These are phyloP conservation scores for Beris chalybata DNA, from an alignment of 2,888 invertebrate genomes.

Conservation along the genomic window DNA sequence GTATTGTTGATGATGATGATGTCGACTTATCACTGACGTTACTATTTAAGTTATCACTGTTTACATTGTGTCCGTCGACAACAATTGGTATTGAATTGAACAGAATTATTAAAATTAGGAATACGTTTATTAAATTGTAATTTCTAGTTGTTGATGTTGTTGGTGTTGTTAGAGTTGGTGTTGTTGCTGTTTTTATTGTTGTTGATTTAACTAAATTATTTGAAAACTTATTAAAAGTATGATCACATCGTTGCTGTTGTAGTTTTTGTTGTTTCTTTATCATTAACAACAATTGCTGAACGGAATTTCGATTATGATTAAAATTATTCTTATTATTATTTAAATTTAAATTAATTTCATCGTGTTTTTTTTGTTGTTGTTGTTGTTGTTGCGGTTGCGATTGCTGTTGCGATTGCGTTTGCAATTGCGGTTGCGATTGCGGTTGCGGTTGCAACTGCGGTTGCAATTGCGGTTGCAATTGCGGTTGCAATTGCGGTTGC, in stretches of 20 bases:
- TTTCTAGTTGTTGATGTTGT: neutral
- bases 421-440: too few species aligned
- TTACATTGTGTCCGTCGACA: conserved; percentile 24
- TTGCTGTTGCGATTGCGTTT: neutral
- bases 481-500: too few species aligned
- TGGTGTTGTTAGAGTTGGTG: conserved; percentile 20
- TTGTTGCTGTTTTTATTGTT: conserved; percentile 12
- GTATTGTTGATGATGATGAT: conserved; percentile 28
- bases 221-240: neutral
- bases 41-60: conserved; percentile 19
- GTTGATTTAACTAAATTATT: neutral
- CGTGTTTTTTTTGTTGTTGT: neutral
- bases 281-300: conserved; percentile 17
- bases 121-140: conserved; percentile 13
- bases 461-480: too few species aligned
- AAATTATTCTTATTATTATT: neutral
- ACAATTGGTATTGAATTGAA: conserved; percentile 16
- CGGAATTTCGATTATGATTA: neutral
- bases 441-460: too few species aligned
- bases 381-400: conserved; percentile 3
- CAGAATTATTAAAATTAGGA: conserved; percentile 23
- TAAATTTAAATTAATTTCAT: neutral
- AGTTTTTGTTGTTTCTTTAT: conserved; percentile 21
- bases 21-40: conserved; percentile 4
- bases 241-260: conserved; percentile 20